A percentile compares a stretch with the other conserved stretches of the same genome.
Conservation (phyloP, 2,888 invertebrate species). For the Byasa hedistus region DNA sequence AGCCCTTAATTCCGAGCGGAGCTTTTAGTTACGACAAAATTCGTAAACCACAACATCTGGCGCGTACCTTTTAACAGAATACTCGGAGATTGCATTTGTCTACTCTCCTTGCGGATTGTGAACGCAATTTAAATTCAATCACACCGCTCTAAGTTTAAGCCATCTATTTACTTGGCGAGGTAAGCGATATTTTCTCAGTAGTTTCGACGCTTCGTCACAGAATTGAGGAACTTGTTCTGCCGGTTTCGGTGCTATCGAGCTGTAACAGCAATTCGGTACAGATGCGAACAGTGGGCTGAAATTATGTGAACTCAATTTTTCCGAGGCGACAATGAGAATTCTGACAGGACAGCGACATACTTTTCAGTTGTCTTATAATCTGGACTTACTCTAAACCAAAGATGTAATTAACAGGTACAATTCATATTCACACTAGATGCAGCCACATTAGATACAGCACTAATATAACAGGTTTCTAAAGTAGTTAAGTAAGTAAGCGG, state of each 20-base stretch:
- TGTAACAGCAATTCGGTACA: constrained; percentile 69
- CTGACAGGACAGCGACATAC: too few relatives aligned
- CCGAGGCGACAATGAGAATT: constrained; percentile 63
- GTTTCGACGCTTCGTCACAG: constrained; percentile 52
- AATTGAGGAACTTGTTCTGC: constrained; percentile 59
- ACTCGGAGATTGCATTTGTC: constrained; percentile 68
- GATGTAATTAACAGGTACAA: too few relatives aligned
- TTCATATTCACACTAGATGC: too few relatives aligned
- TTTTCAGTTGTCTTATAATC: background rate
- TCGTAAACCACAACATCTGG: constrained; percentile 76
- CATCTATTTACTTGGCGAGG: constrained; percentile 38
- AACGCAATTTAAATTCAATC: constrained; percentile 36
- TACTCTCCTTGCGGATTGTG: constrained; percentile 47
- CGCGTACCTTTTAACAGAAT: constrained; percentile 59
- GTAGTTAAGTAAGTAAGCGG: constrained; percentile 51
- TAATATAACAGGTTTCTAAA: background rate
- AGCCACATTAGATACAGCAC: too few relatives aligned
- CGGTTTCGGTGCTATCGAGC: constrained; percentile 62
- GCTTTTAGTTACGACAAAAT: constrained; percentile 74
- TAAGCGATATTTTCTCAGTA: constrained; percentile 41
- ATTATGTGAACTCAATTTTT: constrained; percentile 66
- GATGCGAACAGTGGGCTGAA: constrained; percentile 63
- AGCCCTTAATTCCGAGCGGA: constrained; percentile 55
- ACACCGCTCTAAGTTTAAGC: constrained; percentile 36
- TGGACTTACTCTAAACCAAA: too few relatives aligned